Evolutionary conservation across 2,797 vertebrate genomes (phyloP), one percentile per base, ranked within the genome.

Genomic region (Synanceia verrucosa): DNA sequence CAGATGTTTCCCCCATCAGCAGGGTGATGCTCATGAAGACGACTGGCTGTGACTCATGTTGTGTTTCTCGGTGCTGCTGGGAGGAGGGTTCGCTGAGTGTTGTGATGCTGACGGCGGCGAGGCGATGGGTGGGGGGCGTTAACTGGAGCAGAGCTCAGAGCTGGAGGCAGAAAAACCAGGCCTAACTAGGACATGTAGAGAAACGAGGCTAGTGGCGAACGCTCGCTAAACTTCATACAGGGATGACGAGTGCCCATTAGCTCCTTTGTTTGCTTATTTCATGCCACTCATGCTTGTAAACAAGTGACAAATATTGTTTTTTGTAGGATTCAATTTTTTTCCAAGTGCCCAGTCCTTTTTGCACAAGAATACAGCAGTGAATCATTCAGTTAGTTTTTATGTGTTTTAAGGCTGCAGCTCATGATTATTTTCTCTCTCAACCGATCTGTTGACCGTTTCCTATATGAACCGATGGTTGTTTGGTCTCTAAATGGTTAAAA

Each of bases 101-200:
- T 31, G 74, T 16, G 65, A 86, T 53, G 82, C 60, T 85, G 86
- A 87, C 89, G 79, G 55, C 80, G 84, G 90, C 84, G 80, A 76
- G 60, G 71, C 81, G 71, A 65, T 34, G 67, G 73, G 55, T 66
- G 73, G 82, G 73, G 67, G 46, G 68, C 71, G 53, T 78, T 72
- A 91, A 90, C 70, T 91, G 84, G 90, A 91, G 87, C 89, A 91
- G 64, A 82, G 90, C 89, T 86, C 79, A 79, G 83, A 90, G 91
- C 90, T 83, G 88, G 66, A 59, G 86, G 90, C 86, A 87, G 85
- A 88, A 90, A 85, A 80, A 91, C 87, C 83, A 85, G 84, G 77
- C 78, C 78, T 91, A 89, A 90, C 71, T 92, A 91, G 91, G 91
- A 87, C 87, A 91, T 84, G 87, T 76, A 19, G 60, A 81, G 85